phyloP scores from a whole-genome alignment of 2,797 vertebrate genomes.

The Siniperca scherzeri region DNA sequence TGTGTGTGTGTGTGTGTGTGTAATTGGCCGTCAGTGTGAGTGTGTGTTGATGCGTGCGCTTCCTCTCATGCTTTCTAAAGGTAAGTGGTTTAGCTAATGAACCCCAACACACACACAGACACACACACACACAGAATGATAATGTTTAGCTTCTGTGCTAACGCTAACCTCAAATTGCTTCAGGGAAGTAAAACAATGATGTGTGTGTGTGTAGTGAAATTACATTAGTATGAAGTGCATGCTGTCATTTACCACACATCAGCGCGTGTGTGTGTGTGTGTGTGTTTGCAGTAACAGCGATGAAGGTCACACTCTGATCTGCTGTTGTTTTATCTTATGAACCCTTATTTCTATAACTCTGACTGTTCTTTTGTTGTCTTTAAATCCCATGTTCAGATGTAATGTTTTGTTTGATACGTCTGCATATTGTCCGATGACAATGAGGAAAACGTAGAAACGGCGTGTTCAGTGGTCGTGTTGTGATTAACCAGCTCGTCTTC shows the following conservation, averaged over 20 bases:
- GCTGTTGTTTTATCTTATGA: not conserved
- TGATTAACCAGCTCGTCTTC: too few species aligned
- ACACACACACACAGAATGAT: not conserved
- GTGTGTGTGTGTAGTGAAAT: conserved; percentile 6
- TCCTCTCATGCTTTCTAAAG: conserved; percentile 49
- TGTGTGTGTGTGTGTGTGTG: conserved; percentile 13
- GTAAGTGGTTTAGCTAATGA: conserved; percentile 58
- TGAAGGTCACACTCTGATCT: conserved; percentile 17
- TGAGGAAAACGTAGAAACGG: too few species aligned
- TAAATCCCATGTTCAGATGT: not conserved
- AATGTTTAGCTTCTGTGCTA: conserved; percentile 46
- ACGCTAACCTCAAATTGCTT: conserved; percentile 36
- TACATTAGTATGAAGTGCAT: not conserved
- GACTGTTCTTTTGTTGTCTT: too few species aligned
- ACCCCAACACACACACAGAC: not conserved
- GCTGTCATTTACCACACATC: not conserved
- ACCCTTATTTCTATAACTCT: not conserved
- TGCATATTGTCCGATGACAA: too few species aligned
- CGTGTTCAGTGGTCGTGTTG: too few species aligned
- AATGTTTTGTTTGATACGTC: too few species aligned
- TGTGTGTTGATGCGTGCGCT: conserved; percentile 18
- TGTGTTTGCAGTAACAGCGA: not conserved
- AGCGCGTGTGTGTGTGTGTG: not conserved
- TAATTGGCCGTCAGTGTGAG: conserved; percentile 23
- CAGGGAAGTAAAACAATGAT: conserved; percentile 12